Evolutionary conservation across 2,797 vertebrate genomes (phyloP), one percentile per base, ranked within the genome.

Genomic region (Philypnodon macrostomus): DNA sequence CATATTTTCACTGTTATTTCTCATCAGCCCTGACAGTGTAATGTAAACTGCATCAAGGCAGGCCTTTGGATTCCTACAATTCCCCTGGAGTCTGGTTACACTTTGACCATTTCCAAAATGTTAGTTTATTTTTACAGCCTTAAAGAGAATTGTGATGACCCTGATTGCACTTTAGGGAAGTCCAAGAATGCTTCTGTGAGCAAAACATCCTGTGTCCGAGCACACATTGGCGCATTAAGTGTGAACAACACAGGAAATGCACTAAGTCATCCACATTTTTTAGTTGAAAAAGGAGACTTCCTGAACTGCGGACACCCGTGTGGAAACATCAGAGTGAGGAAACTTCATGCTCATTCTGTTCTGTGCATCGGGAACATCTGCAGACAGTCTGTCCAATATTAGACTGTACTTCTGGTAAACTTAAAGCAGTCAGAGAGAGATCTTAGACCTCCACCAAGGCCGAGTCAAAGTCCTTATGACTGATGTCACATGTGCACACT

Each of bases 241-340:
- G 80, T 82, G 74, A 85, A 76, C 76, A 85, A 82, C 76, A 89
- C 86, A 88, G 88, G 85, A 90, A 89, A 87, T 81, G 67, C 82
- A 82, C 67, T 41, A 18, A 73, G 64, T 72, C 70, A 70, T 85
- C 71, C 58, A 79, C 80, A 76, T 86, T 82, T 86, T 72, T 72
- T 75, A 77, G 79, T 85, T 87, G 85, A 87, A 85, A 87, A 40
- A 89, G 80, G 70, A 70, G 82, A 87, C 82, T 83, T 88, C 68
- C 75, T 87, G 85, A 88, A 87, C 85, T 82, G 63, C 69, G 64
- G 85, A 88, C 86, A 80, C 86, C 82, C 83, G 55, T 59, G 87
- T 86, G 86, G 74, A 87, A 50, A 74, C 78, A 87, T 83, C 81
- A 61, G 61, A 63, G 74, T 80, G 69, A 73, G 70, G 73, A 77